phyloP scores from a whole-genome alignment of 2,113 vertebrate genomes.

The Cochlearius cochlearius region DNA sequence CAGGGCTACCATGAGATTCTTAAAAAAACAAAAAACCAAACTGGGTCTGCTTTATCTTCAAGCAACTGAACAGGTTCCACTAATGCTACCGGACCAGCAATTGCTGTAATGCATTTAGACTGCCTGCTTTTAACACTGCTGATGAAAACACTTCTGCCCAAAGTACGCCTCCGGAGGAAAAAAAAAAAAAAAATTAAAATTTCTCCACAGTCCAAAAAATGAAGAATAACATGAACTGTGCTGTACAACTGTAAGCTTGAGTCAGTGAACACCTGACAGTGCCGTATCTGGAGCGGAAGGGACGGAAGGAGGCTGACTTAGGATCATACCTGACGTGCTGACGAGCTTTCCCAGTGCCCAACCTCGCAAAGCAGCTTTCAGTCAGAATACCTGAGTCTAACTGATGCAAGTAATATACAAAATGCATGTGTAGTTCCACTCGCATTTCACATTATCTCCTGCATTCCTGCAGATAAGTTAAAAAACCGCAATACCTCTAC shows the following conservation, averaged over 20 bases:
- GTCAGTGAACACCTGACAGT: neutral
- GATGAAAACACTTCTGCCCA: neutral
- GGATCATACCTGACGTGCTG: neutral
- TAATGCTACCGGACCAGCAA: neutral
- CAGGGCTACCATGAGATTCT: neutral
- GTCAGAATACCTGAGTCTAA: slow-evolving; percentile 72
- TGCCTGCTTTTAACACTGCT: neutral
- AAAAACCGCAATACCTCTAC: slow-evolving; percentile 10
- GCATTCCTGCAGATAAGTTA: slow-evolving; percentile 55
- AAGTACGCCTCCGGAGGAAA: neutral
- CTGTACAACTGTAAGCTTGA: neutral
- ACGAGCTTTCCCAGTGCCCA: slow-evolving; percentile 4
- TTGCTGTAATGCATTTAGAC: neutral
- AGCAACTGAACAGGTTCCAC: neutral
- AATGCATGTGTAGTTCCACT: neutral
- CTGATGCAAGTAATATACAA: slow-evolving; percentile 23
- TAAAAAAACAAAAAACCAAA: neutral
- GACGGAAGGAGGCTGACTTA: neutral
- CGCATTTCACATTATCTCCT: slow-evolving; percentile 54
- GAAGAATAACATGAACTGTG: neutral
- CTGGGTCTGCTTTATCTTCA: neutral
- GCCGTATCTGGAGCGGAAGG: neutral
- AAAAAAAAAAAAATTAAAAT: neutral
- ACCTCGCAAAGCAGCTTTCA: slow-evolving; percentile 50
- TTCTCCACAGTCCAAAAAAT: neutral